phyloP scores from a whole-genome alignment of 1,140 invertebrate genomes.

The Pseudomyrmex gracilis region DNA sequence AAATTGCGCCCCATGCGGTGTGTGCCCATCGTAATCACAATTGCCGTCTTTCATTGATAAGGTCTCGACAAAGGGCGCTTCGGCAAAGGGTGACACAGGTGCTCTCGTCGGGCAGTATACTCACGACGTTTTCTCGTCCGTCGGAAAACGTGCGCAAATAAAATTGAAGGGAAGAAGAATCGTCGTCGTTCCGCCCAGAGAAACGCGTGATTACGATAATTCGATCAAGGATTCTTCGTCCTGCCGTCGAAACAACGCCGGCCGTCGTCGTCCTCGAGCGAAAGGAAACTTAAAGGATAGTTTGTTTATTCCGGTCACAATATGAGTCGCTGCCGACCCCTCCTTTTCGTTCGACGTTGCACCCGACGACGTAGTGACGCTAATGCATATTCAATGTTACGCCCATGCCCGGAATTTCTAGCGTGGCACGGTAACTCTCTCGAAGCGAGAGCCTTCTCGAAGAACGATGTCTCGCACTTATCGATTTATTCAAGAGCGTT shows the following conservation, averaged over 20 bases:
- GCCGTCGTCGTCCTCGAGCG: not conserved
- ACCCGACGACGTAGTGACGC: slow-evolving; percentile 76
- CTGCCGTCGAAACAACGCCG: slow-evolving; percentile 60
- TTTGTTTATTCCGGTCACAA: slow-evolving; percentile 83
- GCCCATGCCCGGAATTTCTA: slow-evolving; percentile 75
- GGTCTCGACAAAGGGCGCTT: slow-evolving; percentile 38
- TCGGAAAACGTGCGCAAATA: slow-evolving; percentile 68
- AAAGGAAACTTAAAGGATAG: slow-evolving; percentile 72
- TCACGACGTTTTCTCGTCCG: slow-evolving; percentile 49
- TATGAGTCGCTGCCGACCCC: slow-evolving; percentile 76
- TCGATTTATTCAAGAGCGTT: slow-evolving; percentile 56
- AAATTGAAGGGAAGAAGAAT: slow-evolving; percentile 70
- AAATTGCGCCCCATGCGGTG: not conserved
- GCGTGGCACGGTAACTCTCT: slow-evolving; percentile 52
- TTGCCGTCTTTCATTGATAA: slow-evolving; percentile 25
- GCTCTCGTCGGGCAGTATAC: slow-evolving; percentile 62
- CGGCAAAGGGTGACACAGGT: slow-evolving; percentile 23
- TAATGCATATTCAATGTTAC: slow-evolving; percentile 83
- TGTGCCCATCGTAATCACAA: slow-evolving; percentile 26
- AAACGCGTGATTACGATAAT: slow-evolving; percentile 75
- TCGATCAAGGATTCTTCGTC: slow-evolving; percentile 72
- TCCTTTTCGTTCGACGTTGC: slow-evolving; percentile 67
- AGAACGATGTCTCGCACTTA: slow-evolving; percentile 56
- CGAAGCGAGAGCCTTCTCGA: slow-evolving; percentile 41
- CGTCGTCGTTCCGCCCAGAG: slow-evolving; percentile 46